Conservation (phyloP, 2,113 vertebrate genomes). For the Psilopogon haemacephalus region DNA sequence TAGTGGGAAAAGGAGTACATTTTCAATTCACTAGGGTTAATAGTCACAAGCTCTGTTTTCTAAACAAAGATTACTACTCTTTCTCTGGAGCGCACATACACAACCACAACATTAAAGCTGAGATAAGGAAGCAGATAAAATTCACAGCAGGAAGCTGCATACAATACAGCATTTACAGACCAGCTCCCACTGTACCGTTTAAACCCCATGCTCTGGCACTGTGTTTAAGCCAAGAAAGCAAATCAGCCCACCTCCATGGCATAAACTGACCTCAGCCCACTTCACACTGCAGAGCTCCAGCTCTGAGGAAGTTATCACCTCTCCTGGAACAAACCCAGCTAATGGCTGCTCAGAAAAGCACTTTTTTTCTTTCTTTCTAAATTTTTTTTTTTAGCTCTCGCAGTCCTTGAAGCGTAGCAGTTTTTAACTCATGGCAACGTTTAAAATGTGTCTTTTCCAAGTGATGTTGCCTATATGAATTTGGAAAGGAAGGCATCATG, state of each 20-base stretch:
- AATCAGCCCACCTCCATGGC: not conserved
- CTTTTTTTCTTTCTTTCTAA: not conserved
- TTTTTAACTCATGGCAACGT: not conserved
- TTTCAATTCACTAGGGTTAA: slow-evolving; percentile 51
- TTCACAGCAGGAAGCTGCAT: slow-evolving; percentile 56
- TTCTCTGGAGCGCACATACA: slow-evolving; percentile 50
- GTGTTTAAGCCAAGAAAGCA: not conserved
- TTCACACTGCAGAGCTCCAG: not conserved
- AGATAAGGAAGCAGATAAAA: slow-evolving; percentile 65
- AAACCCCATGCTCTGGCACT: not conserved
- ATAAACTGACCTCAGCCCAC: not conserved
- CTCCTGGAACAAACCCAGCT: slow-evolving; percentile 18
- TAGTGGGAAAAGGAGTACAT: slow-evolving; percentile 22
- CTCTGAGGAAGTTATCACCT: not conserved
- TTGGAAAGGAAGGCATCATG: not conserved
- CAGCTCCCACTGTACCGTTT: not conserved
- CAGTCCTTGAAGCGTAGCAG: not conserved
- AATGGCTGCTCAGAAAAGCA: not conserved
- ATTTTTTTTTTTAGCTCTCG: not conserved
- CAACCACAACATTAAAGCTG: slow-evolving; percentile 55
- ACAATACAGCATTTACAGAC: not conserved
- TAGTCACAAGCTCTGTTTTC: slow-evolving; percentile 28
- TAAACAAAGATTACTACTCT: slow-evolving; percentile 63
- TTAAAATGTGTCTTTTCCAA: not conserved
- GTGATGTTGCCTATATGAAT: not conserved